These are phyloP conservation scores for Catharus fuscescens DNA, from an alignment of 2,113 vertebrate genomes.

Conservation along the genomic window DNA sequence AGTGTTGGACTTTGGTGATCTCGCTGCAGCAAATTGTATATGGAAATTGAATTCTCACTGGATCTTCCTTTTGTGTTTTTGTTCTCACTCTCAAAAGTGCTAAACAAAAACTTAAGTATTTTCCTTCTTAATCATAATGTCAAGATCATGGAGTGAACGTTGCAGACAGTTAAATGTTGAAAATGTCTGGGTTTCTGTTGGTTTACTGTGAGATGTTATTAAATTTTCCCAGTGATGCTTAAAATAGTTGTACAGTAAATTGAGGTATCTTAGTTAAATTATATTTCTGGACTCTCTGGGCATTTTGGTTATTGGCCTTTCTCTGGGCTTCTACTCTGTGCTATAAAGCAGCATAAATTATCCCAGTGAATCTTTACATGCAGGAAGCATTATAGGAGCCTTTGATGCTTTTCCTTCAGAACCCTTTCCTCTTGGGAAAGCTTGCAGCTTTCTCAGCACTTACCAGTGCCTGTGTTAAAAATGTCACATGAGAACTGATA, in stretches of 20 bases:
- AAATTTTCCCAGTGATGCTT: background rate
- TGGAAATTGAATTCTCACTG: conserved; percentile 24
- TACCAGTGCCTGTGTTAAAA: background rate
- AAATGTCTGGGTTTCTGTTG: conserved; percentile 24
- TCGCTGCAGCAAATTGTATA: background rate
- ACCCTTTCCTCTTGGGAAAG: background rate
- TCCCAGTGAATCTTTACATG: background rate
- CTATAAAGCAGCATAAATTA: background rate
- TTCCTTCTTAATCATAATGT: background rate
- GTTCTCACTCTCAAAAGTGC: background rate
- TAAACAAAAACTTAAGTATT: background rate
- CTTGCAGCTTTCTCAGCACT: background rate
- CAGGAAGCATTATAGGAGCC: background rate
- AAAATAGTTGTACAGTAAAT: background rate
- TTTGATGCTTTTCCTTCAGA: background rate
- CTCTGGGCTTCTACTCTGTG: background rate
- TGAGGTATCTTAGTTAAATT: background rate
- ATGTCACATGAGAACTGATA: background rate
- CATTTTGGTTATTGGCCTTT: background rate
- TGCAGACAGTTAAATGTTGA: conserved; percentile 6
- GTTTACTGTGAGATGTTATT: background rate
- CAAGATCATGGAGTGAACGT: background rate
- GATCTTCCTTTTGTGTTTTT: background rate
- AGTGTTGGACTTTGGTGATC: background rate
- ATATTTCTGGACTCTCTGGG: background rate